Percentiles rank a stretch among this genome's conserved stretches.
phyloP scores from a whole-genome alignment of 1,140 invertebrate genomes.

The Yoshiicerus persimilis region DNA sequence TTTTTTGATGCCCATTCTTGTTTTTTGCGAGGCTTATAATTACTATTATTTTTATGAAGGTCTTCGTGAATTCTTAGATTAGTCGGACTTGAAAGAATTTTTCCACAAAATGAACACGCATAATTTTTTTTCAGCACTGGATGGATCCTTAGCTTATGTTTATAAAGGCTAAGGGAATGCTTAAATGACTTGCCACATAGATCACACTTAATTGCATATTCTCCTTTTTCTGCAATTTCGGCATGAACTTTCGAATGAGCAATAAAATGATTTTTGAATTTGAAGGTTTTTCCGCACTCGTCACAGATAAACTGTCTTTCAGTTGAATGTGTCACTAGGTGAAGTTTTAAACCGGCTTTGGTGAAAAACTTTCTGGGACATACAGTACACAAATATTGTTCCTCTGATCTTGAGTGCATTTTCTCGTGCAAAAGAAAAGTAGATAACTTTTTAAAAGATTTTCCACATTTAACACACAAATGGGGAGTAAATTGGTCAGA shows the following conservation, averaged over 20 bases:
- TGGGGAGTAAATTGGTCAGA: not conserved
- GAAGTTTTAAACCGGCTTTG: not conserved
- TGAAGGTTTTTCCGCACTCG: not conserved
- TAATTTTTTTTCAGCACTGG: not conserved
- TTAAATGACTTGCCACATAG: not conserved
- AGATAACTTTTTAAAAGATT: not conserved
- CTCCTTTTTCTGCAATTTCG: not conserved
- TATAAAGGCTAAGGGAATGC: not conserved
- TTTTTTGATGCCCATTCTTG: not conserved
- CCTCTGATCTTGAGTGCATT: not conserved
- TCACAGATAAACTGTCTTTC: not conserved
- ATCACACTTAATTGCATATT: not conserved
- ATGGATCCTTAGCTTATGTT: not conserved
- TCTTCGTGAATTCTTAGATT: not conserved
- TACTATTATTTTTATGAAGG: not conserved
- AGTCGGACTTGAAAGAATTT: not conserved
- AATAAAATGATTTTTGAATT: not conserved
- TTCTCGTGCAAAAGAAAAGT: not conserved
- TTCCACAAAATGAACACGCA: not conserved
- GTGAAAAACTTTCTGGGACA: not conserved
- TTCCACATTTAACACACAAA: not conserved
- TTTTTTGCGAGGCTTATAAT: not conserved
- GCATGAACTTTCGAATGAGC: not conserved
- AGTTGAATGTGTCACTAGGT: not conserved
- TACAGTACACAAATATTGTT: not conserved